Evolutionary conservation across 2,113 vertebrate genomes (phyloP).

Genomic region (Trichomycterus rosablanca): DNA sequence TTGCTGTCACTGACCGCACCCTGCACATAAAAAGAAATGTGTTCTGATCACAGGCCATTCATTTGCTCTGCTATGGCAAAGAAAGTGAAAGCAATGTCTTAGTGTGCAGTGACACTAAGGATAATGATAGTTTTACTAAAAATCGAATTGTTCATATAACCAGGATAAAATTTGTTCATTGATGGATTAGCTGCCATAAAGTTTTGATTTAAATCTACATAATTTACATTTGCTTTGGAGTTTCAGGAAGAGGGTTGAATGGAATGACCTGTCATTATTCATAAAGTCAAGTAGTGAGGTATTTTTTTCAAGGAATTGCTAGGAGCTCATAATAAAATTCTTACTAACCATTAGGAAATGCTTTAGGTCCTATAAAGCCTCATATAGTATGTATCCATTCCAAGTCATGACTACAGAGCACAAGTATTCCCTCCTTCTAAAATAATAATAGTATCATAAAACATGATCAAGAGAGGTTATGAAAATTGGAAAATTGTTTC

Average conservation of each 20-base stretch:
- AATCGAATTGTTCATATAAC: neutral
- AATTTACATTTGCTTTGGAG: neutral
- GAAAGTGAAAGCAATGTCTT: constrained; percentile 4
- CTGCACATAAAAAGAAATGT: constrained; percentile 27
- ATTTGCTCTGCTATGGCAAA: constrained; percentile 6
- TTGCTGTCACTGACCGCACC: constrained; percentile 35
- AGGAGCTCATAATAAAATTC: constrained; percentile 24
- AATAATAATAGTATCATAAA: constrained; percentile 44
- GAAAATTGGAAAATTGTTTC: constrained; percentile 51
- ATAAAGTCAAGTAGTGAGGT: constrained; percentile 4
- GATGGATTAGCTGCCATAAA: neutral
- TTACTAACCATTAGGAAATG: constrained; percentile 19
- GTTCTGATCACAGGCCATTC: constrained; percentile 19
- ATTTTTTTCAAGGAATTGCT: constrained; percentile 7
- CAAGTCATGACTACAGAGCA: constrained; percentile 41
- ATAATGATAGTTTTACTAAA: neutral
- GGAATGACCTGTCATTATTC: neutral
- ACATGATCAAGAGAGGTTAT: constrained; percentile 43
- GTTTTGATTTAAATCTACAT: neutral
- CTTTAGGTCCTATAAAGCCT: constrained; percentile 21
- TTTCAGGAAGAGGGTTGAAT: neutral
- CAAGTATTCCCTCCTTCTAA: constrained; percentile 6
- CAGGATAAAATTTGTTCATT: neutral
- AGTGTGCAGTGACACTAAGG: neutral
- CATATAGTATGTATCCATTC: constrained; percentile 32